Evolutionary conservation across 2,113 vertebrate genomes (phyloP), one percentile per base, ranked within the genome.

Genomic region (Nipponia nippon): DNA sequence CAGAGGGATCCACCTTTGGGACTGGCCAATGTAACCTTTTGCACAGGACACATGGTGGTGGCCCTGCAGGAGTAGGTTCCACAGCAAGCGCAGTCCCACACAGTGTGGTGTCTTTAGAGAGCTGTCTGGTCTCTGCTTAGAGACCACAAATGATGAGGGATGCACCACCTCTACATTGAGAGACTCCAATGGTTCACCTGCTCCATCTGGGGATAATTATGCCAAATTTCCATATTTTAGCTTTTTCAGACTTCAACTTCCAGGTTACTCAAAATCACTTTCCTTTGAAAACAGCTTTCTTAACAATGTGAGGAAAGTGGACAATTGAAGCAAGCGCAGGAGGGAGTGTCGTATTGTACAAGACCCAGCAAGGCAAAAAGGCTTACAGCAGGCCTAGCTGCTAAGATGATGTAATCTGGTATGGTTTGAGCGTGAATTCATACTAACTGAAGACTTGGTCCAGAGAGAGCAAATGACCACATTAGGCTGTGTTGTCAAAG

Each of bases 41-140:
- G 22, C 20, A 70, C 7, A 49, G 67, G 55, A 29, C 16, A 46
- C 32, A 56, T 1, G 4, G 50, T 47, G 55, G 20, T 52, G 34
- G 36, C 11, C 34, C 42, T 40, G 55, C 27, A 52, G 46, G 20
- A n/a, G 6, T 7, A 58, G 20, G 18, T 84, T 87, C 82, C 19
- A 9, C 73, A 42, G 10, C 12, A 29, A 36, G 14, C 0, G 1
- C 16, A 30, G n/a, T 59, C 22, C 63, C 20, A 59, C 3, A 4
- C 0, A 0, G 7, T 2, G 4, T 0, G 0, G 5, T 71, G n/a
- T 59, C 63, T 55, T 87, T 36, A 63, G 32, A 71, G 29, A 77
- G 38, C 38, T 87, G 42, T 27, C 32, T 73, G 18, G 10, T 52
- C 30, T 61, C 20, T 73, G 32, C 61, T 62, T 75, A 77, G 52